Evolutionary conservation across 2,888 invertebrate genomes (phyloP).

Genomic region (Lottia gigantea): DNA sequence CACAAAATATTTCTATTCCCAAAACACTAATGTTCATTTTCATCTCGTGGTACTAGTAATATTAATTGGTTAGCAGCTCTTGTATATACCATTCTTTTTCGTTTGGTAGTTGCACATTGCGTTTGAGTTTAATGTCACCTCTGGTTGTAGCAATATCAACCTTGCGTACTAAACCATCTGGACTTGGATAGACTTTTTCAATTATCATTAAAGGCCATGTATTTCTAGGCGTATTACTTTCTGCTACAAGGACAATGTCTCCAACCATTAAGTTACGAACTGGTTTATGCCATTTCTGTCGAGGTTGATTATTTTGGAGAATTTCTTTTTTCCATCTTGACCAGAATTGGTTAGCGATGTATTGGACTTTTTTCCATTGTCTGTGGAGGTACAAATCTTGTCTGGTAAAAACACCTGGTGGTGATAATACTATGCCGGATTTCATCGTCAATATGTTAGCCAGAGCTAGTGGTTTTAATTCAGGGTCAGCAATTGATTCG

Average conservation of each 20-base stretch:
- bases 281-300: conserved; percentile 31
- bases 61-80: too few species aligned
- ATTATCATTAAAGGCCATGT: conserved; percentile 29
- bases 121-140: neutral
- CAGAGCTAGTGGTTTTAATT: conserved; percentile 25
- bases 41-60: too few species aligned
- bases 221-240: conserved; percentile 30
- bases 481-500: conserved; percentile 13
- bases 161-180: conserved; percentile 30
- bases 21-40: too few species aligned
- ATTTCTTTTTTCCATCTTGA: conserved; percentile 37
- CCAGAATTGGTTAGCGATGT: conserved; percentile 39
- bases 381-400: conserved; percentile 27
- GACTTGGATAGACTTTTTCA: conserved; percentile 11
- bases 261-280: conserved; percentile 28
- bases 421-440: conserved; percentile 10
- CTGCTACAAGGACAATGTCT: conserved; percentile 38
- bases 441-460: conserved; percentile 27
- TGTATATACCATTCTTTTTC: too few species aligned
- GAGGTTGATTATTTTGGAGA: conserved; percentile 25
- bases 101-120: too few species aligned
- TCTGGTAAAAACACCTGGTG: conserved; percentile 28
- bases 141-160: conserved; percentile 21
- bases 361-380: conserved; percentile 34
- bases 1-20: too few species aligned